Conservation (phyloP, 1,140 invertebrate species). For the Gonatopus flavifemur region DNA sequence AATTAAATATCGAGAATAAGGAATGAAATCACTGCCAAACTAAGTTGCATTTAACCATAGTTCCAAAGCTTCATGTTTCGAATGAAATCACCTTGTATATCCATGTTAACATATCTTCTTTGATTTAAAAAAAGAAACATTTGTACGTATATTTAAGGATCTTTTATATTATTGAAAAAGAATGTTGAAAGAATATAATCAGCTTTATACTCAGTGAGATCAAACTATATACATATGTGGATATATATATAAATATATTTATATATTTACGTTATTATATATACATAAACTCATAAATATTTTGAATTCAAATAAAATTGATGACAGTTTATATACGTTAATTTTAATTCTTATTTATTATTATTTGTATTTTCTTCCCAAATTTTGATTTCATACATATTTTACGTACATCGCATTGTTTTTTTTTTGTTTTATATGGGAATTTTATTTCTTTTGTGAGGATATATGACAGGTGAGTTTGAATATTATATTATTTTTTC, state of each 20-base stretch:
- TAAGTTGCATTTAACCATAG: constrained; percentile 36
- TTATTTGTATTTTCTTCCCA: not conserved
- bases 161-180: constrained; percentile 13
- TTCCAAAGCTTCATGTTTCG: constrained; percentile 2
- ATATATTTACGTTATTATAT: constrained; percentile 11
- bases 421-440: no score
- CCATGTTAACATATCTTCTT: constrained; percentile 21
- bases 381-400: no score
- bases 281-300: constrained; percentile 23
- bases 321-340: constrained; percentile 4
- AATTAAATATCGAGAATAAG: constrained; percentile 36
- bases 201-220: no score
- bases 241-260: constrained; percentile 18
- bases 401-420: no score
- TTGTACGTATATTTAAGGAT: constrained; percentile 30
- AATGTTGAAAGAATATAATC: no score
- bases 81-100: constrained; percentile 3
- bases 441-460: no score
- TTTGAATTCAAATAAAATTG: constrained; percentile 40
- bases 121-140: no score
- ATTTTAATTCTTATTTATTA: not conserved
- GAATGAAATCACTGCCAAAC: constrained; percentile 43
- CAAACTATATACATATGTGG: constrained; percentile 11
- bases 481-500: no score
- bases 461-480: no score